phyloP scores from a whole-genome alignment of 2,888 invertebrate genomes.

The Sialis fuliginosa region DNA sequence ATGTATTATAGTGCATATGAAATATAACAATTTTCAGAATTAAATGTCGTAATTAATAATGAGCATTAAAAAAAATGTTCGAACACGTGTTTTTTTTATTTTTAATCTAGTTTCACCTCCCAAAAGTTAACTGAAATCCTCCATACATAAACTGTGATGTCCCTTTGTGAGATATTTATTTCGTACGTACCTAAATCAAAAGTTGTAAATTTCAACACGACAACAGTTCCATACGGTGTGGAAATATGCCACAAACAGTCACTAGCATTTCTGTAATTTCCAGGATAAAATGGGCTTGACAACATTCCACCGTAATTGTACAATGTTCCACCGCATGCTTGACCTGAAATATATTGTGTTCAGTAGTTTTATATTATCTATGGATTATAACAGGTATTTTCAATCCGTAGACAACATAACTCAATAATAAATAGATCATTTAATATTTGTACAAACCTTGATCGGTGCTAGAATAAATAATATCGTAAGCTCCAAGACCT shows the following conservation, averaged over 20 bases:
- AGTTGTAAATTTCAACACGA: slow-evolving; percentile 33
- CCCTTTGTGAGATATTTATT: no score
- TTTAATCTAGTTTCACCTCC: no score
- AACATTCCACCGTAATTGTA: slow-evolving; percentile 43
- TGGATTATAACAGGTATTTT: not conserved
- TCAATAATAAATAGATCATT: not conserved
- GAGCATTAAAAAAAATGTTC: no score
- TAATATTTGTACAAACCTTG: slow-evolving; percentile 31
- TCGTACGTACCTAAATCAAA: slow-evolving; percentile 1
- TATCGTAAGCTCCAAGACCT: slow-evolving; percentile 25
- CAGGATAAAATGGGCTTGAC: slow-evolving; percentile 52
- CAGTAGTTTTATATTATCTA: not conserved
- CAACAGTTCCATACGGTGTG: slow-evolving; percentile 35
- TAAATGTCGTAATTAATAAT: no score
- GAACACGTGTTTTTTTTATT: no score
- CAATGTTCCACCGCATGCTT: slow-evolving; percentile 50
- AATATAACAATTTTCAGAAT: no score
- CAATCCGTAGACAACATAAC: not conserved
- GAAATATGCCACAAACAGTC: slow-evolving; percentile 44
- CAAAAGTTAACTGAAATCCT: no score
- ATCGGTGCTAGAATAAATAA: slow-evolving; percentile 41
- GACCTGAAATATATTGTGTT: slow-evolving; percentile 20
- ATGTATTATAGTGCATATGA: no score
- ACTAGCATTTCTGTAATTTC: slow-evolving; percentile 32
- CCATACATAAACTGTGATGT: no score